These are phyloP conservation scores for Rhodinocichla rosea DNA, from an alignment of 2,113 vertebrate genomes.

Conservation along the genomic window DNA sequence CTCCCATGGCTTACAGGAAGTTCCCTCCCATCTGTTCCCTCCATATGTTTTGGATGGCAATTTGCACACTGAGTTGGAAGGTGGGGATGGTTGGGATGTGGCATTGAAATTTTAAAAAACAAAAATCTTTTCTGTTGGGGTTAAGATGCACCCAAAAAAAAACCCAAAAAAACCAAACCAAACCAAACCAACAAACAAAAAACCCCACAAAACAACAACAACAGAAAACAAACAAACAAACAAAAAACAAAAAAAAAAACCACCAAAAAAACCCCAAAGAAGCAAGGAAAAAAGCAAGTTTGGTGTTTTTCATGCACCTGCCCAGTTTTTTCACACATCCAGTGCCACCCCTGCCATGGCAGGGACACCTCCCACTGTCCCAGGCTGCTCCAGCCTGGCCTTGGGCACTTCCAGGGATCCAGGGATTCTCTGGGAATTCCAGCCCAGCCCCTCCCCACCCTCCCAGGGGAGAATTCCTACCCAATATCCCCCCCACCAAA, in stretches of 20 bases:
- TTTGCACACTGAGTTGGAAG: not conserved
- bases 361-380: not conserved
- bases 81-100: not conserved
- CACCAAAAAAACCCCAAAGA: not conserved
- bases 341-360: not conserved
- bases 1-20: not conserved
- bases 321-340: not conserved
- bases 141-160: not conserved
- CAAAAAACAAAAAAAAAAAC: not conserved
- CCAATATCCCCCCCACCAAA: accelerated
- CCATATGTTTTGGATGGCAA: not conserved
- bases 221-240: too few relatives aligned
- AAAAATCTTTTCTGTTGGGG: not conserved
- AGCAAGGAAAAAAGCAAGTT: not conserved
- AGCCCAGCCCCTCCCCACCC: not conserved
- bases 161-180: not conserved
- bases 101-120: not conserved
- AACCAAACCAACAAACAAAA: too few relatives aligned
- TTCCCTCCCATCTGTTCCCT: conserved; percentile 15
- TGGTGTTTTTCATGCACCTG: not conserved
- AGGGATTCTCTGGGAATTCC: not conserved
- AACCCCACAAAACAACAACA: too few relatives aligned
- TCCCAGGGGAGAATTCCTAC: accelerated
- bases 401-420: not conserved
- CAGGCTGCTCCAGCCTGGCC: accelerated